A percentile compares a stretch with the other conserved stretches of the same genome.
These are phyloP conservation scores for Trichechus manatus DNA, from an alignment of 2,113 vertebrate species.

Conservation along the genomic window DNA sequence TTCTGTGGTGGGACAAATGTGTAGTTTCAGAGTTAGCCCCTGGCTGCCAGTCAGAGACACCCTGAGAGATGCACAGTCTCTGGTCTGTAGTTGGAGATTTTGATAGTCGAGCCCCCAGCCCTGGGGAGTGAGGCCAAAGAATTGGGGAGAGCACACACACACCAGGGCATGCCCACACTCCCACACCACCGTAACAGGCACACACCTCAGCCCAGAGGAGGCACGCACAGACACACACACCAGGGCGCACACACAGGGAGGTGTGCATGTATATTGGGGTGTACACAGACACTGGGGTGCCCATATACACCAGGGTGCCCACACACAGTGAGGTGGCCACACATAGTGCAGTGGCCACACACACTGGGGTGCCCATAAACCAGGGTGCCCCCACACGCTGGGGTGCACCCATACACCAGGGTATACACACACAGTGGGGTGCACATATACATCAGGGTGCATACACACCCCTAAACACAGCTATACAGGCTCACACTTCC, in stretches of 20 bases:
- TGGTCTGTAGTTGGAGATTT: not conserved
- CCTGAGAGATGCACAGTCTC: not conserved
- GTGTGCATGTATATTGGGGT: not conserved
- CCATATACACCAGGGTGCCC: not conserved
- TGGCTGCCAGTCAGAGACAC: not conserved
- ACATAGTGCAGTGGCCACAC: not conserved
- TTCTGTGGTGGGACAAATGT: not conserved
- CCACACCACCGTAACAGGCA: not conserved
- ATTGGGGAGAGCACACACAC: not conserved
- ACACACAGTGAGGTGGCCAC: not conserved
- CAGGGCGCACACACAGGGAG: no score
- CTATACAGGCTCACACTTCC: not conserved
- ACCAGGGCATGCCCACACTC: not conserved
- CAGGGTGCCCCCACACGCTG: not conserved
- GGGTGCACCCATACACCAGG: not conserved
- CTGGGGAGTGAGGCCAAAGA: not conserved
- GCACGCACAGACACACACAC: no score
- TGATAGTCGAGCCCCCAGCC: not conserved
- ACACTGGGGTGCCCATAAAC: not conserved
- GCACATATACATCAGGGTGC: not conserved
- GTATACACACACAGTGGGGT: not conserved
- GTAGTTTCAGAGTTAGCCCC: not conserved
- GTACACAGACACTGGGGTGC: fast-evolving
- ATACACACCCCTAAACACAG: no score
- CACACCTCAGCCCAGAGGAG: not conserved